Evolutionary conservation across 2,888 invertebrate species (phyloP), one percentile per base, ranked within the genome.

Genomic region (Myopa testacea): DNA sequence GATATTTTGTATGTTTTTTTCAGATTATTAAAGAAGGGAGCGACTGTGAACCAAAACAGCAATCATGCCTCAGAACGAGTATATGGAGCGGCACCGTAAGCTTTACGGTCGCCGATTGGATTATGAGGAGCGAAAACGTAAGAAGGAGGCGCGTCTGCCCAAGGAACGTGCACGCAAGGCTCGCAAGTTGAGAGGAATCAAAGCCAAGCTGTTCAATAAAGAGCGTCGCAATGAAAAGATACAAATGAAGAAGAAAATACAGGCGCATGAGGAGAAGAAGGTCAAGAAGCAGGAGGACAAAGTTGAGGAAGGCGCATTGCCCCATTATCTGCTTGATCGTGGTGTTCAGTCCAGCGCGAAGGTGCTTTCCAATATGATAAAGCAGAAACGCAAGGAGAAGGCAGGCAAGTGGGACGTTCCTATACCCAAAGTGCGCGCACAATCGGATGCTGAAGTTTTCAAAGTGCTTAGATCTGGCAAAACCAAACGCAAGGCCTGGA

Each of bases 321-420:
- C 99, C 0, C 96, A 96, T 0, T 99, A 99, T 89, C 92, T 99
- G n/a, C 91, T 99, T 76, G 99, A 99, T 91, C 93, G 99, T 90
- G 97, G 99, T 91, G 94, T 96, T 7, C 97, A 98, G 87, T 94
- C 95, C 1, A 92, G 96, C 67, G 98, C 98, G 3, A 99, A 99
- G 90, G 95, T 99, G 37, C 91, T 99, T 0, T 98, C 98, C 0
- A 99, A 99, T 88, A 98, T 98, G 96, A 98, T 99, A 80, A 99
- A 99, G 90, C 99, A 99, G 90, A 99, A 99, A 90, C 93, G 99
- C 0, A 99, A 99, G 90, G 99, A 99, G 88, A 99, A 99, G 86
- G 98, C 98, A 76, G 99, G 99, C 0, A 99, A 99, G 92, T 99
- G 99, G 98, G 98, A 99, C 85, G 99, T 99, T 0, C 99, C 99